Base-by-base conservation (phyloP, 2,113 vertebrate genomes). In the Myrmecophaga tridactyla region DNA sequence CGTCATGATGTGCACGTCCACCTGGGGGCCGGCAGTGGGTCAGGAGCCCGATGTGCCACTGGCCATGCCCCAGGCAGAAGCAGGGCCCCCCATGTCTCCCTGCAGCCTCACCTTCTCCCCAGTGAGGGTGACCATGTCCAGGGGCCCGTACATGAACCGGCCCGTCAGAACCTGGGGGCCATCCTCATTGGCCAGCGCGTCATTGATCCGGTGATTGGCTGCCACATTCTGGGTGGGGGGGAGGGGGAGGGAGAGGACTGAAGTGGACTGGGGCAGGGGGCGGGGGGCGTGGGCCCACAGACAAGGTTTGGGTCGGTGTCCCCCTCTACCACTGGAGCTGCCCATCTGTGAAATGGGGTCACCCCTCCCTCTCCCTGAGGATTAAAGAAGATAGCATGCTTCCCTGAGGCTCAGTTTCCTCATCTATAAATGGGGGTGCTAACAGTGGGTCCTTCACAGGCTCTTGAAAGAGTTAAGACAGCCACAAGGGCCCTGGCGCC, bases 71-170 rank as follows among this genome's bases (percentile, higher is more conserved):
- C 7, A 0, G 48, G 88, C 75, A 53, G 41, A 60, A 14, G 18
- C 9, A 0, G n/a, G n/a, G 34, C 21, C 23, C 58, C 67, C 12
- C 6, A 0, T 3, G 2, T 12, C 15, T 67, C 36, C 27, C 43
- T 0, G 0, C 1, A 25, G n/a, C 73, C 89, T 81, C 86, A 99
- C 99, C 99, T 99, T 99, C 97, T 99, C 99, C 93, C 99, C 99
- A 0, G 99, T 99, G 48, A 99, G 99, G 0, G 99, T 99, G 95
- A 99, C 99, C 99, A 99, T 99, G 97, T 99, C 99, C 92, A 99
- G 97, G 0, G 99, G 99, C 7, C 99, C 99, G 0, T 99, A 99
- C 99, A 99, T 99, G 97, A 99, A 99, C 51, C 99, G 99, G 53
- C 99, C 99, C 0, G 89, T 99, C 85, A 99, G 98, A 77, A 98